phyloP scores from a whole-genome alignment of 2,113 vertebrate genomes.

The Nerophis lumbriciformis region DNA sequence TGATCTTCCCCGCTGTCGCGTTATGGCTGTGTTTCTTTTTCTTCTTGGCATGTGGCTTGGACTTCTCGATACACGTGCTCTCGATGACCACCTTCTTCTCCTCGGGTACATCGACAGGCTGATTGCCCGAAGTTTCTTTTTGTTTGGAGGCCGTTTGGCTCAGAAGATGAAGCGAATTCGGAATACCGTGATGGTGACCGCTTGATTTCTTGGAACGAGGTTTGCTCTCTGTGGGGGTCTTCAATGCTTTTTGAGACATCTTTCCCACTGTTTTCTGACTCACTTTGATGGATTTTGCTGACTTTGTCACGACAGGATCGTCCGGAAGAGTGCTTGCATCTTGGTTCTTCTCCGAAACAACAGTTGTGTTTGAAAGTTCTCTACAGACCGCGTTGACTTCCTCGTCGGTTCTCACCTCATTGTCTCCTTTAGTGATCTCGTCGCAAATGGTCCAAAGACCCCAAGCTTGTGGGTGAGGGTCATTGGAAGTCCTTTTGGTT shows the following conservation, averaged over 20 bases:
- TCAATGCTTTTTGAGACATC: slow-evolving; percentile 65
- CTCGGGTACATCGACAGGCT: slow-evolving; percentile 17
- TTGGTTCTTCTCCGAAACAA: slow-evolving; percentile 35
- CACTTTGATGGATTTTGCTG: slow-evolving; percentile 10
- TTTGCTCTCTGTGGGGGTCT: slow-evolving; percentile 51
- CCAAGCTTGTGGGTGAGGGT: slow-evolving; percentile 26
- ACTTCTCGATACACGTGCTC: slow-evolving; percentile 43
- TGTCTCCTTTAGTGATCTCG: slow-evolving; percentile 16
- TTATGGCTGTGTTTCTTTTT: slow-evolving; percentile 66
- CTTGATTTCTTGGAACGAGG: slow-evolving; percentile 48
- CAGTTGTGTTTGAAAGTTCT: slow-evolving; percentile 42
- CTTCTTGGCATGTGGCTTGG: slow-evolving; percentile 64
- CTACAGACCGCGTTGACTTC: slow-evolving; percentile 40
- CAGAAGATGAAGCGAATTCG: slow-evolving; percentile 28
- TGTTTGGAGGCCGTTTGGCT: slow-evolving; percentile 28
- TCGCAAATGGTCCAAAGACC: slow-evolving; percentile 14
- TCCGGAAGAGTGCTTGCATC: slow-evolving; percentile 26
- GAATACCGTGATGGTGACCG: slow-evolving; percentile 30
- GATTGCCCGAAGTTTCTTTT: slow-evolving; percentile 37
- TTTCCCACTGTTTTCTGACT: slow-evolving; percentile 18
- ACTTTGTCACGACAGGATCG: slow-evolving; percentile 23
- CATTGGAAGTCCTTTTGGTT: slow-evolving; percentile 28
- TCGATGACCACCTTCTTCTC: slow-evolving; percentile 39
- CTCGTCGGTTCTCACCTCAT: slow-evolving; percentile 4
- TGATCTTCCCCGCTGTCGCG: slow-evolving; percentile 21